Percentiles rank a stretch among this genome's conserved stretches.
Conservation (phyloP, 2,888 invertebrate genomes). For the Leptinotarsa haldemani region DNA sequence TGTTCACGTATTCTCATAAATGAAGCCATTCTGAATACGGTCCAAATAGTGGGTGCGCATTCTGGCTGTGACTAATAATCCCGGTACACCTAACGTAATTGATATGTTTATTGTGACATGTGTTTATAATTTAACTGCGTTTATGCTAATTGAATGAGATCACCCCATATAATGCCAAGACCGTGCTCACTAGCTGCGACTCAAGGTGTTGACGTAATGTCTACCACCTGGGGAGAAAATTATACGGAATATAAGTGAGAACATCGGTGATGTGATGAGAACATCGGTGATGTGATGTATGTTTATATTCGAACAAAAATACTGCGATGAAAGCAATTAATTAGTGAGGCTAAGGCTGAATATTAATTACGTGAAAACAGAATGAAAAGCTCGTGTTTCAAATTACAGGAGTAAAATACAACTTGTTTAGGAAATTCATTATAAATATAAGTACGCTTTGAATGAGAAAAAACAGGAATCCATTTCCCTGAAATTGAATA, state of each 20-base stretch:
- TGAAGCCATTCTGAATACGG: conserved; percentile 26
- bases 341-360: conserved; percentile 7
- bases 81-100: conserved; percentile 32
- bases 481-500: too few relatives aligned
- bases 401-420: not conserved
- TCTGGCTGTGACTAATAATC: conserved; percentile 24
- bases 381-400: not conserved
- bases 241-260: conserved; percentile 2
- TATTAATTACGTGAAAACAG: not conserved
- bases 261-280: conserved; percentile 8
- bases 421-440: not conserved
- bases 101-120: conserved; percentile 35
- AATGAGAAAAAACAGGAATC: too few relatives aligned
- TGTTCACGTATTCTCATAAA: conserved; percentile 7
- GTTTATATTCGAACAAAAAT: not conserved
- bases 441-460: too few relatives aligned
- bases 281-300: conserved; percentile 11
- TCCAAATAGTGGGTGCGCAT: conserved; percentile 24
- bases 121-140: conserved; percentile 27
- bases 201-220: conserved; percentile 18
- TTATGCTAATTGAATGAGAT: conserved; percentile 37
- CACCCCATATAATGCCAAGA: conserved; percentile 26
- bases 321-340: conserved; percentile 7
- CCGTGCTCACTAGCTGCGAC: conserved; percentile 5
- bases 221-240: conserved; percentile 18